phyloP scores from a whole-genome alignment of 2,797 vertebrate genomes.

The Etheostoma perlongum region DNA sequence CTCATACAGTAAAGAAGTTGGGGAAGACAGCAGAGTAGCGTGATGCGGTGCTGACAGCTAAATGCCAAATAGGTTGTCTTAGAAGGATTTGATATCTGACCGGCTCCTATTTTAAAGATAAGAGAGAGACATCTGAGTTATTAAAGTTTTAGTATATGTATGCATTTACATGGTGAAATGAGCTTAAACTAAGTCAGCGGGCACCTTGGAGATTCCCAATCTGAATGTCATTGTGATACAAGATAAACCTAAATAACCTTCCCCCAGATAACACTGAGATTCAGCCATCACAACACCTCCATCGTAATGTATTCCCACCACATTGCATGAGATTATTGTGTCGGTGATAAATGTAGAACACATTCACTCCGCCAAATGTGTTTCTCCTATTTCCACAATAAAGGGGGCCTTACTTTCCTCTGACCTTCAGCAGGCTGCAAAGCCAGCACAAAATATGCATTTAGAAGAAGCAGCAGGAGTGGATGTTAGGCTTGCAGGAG shows the following conservation, averaged over 20 bases:
- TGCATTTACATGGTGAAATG: conserved; percentile 58
- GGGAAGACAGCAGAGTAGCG: conserved; percentile 40
- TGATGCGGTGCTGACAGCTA: conserved; percentile 70
- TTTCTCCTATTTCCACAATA: conserved; percentile 83
- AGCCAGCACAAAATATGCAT: conserved; percentile 90
- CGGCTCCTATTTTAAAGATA: conserved; percentile 67
- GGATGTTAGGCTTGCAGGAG: conserved; percentile 76
- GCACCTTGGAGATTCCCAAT: conserved; percentile 69
- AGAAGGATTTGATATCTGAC: conserved; percentile 64
- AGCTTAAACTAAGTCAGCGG: conserved; percentile 67
- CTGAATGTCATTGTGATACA: conserved; percentile 69
- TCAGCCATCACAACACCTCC: conserved; percentile 68
- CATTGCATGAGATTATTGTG: conserved; percentile 77
- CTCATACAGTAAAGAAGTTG: conserved; percentile 27
- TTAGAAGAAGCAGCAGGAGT: conserved; percentile 83
- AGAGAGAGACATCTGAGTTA: conserved; percentile 58
- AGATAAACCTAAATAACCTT: conserved; percentile 74
- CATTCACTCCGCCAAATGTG: conserved; percentile 79
- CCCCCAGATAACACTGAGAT: conserved; percentile 62
- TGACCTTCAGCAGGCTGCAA: conserved; percentile 88
- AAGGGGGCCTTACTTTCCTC: conserved; percentile 76
- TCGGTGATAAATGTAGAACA: conserved; percentile 83
- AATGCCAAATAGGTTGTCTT: conserved; percentile 72
- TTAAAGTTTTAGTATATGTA: conserved; percentile 63
- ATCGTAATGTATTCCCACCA: conserved; percentile 65